Percentiles rank a stretch among this genome's conserved stretches.
phyloP scores from a whole-genome alignment of 2,888 invertebrate species.

The Nomada goodeniana region DNA sequence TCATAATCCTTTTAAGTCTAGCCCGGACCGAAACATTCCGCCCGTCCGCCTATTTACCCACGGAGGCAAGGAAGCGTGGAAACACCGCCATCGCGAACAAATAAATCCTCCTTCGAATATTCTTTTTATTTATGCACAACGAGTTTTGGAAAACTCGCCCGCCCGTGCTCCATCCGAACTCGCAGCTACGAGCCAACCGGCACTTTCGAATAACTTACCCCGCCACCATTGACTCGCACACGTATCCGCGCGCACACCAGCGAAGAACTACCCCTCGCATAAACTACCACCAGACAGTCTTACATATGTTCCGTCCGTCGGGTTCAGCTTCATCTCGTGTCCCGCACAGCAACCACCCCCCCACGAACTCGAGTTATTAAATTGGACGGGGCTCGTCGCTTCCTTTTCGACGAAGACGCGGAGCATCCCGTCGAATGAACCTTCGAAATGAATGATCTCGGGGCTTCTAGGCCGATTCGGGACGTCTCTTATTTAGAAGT shows the following conservation, averaged over 20 bases:
- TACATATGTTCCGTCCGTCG: constrained; percentile 49
- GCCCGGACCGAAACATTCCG: background rate
- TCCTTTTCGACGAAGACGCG: constrained; percentile 7
- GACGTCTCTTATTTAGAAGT: background rate
- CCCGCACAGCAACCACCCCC: background rate
- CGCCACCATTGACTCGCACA: background rate
- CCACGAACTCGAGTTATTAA: constrained; percentile 50
- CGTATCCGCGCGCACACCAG: background rate
- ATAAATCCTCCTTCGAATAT: constrained; percentile 24
- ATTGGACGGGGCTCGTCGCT: constrained; percentile 29
- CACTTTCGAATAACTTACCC: constrained; percentile 66
- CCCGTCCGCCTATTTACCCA: background rate
- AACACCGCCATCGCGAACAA: constrained; percentile 6
- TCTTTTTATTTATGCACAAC: constrained; percentile 48
- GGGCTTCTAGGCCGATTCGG: background rate
- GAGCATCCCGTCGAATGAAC: background rate
- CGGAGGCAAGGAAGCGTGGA: background rate
- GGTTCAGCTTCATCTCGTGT: constrained; percentile 38
- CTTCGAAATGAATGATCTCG: constrained; percentile 23
- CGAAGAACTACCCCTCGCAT: constrained; percentile 32
- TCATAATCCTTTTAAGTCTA: constrained; percentile 17
- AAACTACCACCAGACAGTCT: constrained; percentile 47
- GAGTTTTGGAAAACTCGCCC: constrained; percentile 45
- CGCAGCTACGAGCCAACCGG: constrained; percentile 48
- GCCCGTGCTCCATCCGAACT: constrained; percentile 49